Percentiles rank a stretch among this genome's conserved stretches.
These are phyloP conservation scores for Ophion slaviceki DNA, from an alignment of 2,888 invertebrate species.

Conservation along the genomic window DNA sequence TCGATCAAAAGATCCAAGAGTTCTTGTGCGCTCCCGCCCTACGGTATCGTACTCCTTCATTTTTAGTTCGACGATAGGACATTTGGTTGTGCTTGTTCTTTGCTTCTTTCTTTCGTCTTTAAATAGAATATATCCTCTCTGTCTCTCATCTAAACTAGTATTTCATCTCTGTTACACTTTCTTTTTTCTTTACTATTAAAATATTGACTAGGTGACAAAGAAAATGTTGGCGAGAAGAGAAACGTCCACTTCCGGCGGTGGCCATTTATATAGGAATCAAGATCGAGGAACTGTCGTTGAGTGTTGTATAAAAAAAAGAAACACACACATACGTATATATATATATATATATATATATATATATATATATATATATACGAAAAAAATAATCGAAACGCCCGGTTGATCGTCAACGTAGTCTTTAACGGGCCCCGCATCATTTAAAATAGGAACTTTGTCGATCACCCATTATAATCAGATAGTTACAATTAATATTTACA, in stretches of 20 bases:
- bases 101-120: slow-evolving; percentile 63
- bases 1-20: slow-evolving; percentile 30
- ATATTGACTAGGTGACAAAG: slow-evolving; percentile 75
- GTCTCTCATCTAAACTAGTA: slow-evolving; percentile 59
- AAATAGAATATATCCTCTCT: slow-evolving; percentile 61
- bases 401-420: slow-evolving; percentile 54
- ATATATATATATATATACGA: slow-evolving; percentile 44
- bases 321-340: slow-evolving; percentile 21
- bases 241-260: slow-evolving; percentile 54
- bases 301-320: slow-evolving; percentile 57
- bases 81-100: slow-evolving; percentile 18
- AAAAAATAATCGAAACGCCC: slow-evolving; percentile 59
- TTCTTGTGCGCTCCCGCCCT: slow-evolving; percentile 58
- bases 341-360: not conserved
- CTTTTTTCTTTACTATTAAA: slow-evolving; percentile 67
- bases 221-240: slow-evolving; percentile 59
- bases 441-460: slow-evolving; percentile 83
- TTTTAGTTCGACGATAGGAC: slow-evolving; percentile 16
- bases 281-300: slow-evolving; percentile 57
- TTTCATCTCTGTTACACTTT: slow-evolving; percentile 54
- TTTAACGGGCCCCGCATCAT: slow-evolving; percentile 70
- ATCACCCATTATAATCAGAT: slow-evolving; percentile 77
- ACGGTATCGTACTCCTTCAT: slow-evolving; percentile 14
- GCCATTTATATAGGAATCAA: slow-evolving; percentile 52
- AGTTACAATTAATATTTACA: slow-evolving; percentile 77